Conservation (phyloP, 2,113 vertebrate species). For the Tenebrosternarchus preto region DNA sequence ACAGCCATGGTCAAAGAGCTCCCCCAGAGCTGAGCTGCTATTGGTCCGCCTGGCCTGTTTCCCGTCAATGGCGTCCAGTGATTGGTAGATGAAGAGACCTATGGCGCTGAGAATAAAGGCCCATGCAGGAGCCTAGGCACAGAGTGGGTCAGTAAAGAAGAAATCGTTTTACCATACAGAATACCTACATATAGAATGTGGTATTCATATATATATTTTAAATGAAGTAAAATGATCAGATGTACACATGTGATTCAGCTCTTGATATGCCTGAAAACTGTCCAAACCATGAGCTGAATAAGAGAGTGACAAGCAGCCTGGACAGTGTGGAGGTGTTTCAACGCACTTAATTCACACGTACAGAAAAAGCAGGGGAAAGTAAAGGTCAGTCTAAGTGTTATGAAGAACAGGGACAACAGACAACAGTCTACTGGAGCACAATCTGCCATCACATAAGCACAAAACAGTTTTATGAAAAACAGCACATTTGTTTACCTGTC, state of each 20-base stretch:
- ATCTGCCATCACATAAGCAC: not conserved
- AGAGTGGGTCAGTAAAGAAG: not conserved
- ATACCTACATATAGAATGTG: no score
- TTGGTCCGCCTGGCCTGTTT: slow-evolving; percentile 97
- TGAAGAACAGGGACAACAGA: no score
- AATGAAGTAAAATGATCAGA: not conserved
- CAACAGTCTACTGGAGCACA: no score
- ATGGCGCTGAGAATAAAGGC: slow-evolving; percentile 84
- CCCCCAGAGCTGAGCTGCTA: slow-evolving; percentile 90
- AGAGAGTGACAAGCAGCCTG: no score
- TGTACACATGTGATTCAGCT: not conserved
- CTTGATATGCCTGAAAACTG: not conserved
- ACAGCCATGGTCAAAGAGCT: slow-evolving; percentile 97
- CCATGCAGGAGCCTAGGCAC: slow-evolving; percentile 85
- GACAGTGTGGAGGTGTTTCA: no score
- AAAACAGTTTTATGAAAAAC: slow-evolving; percentile 12
- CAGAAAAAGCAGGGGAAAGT: no score
- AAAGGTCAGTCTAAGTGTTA: no score
- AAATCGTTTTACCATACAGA: not conserved
- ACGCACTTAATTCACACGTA: no score
- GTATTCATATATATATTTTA: no score
- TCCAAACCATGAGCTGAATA: not conserved
- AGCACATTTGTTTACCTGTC: not conserved
- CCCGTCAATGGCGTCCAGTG: slow-evolving; percentile 95
- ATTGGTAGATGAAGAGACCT: slow-evolving; percentile 95